Base-by-base conservation (phyloP, 2,888 invertebrate species). In the Drosophila demipolita region DNA sequence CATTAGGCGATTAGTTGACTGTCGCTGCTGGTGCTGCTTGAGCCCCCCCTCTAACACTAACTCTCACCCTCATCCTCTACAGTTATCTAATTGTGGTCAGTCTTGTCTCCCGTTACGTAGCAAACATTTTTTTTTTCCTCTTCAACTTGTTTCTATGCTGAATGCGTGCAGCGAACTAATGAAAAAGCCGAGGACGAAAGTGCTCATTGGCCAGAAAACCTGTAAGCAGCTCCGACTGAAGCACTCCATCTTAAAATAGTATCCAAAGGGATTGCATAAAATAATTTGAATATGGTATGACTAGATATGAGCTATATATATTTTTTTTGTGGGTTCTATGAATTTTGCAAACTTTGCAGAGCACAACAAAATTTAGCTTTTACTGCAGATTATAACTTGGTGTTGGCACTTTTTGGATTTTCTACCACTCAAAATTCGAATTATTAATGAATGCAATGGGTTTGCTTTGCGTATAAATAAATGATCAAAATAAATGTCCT, bases 1-100 rank as follows among this genome's bases (percentile, higher is more conserved):
- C 91, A 91, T 91, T 91, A 85, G 86, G 82, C 83, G 91, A 91
- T 91, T 90, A 91, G 91, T 85, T 83, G 83, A 71, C 68, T 78
- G 73, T 87, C 48, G 63, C 74, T 49, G 50, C 54, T n/a, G n/a
- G n/a, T n/a, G n/a, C n/a, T n/a, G n/a, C n/a, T n/a, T n/a, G n/a
- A n/a, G n/a, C n/a, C n/a, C 45, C n/a, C 29, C 26, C 12, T 26
- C 54, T n/a, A 23, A 33, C 48, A n/a, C 54, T n/a, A 23, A 33
- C 48, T 9, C 23, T 20, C 40, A 9, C 53, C 23, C 59, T 23
- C 11, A 9, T n/a, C 7, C 48, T 26, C 8, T n/a, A n/a, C 11
- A 6, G 49, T 48, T 29, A 50, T 54, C 11, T 55, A 53, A 26
- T 38, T 57, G 42, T 64, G 66, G 35, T 58, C 54, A 49, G 63